Base-by-base conservation (phyloP, 92 coral and sea anemone species). In the Isaurus tuberculatus region DNA sequence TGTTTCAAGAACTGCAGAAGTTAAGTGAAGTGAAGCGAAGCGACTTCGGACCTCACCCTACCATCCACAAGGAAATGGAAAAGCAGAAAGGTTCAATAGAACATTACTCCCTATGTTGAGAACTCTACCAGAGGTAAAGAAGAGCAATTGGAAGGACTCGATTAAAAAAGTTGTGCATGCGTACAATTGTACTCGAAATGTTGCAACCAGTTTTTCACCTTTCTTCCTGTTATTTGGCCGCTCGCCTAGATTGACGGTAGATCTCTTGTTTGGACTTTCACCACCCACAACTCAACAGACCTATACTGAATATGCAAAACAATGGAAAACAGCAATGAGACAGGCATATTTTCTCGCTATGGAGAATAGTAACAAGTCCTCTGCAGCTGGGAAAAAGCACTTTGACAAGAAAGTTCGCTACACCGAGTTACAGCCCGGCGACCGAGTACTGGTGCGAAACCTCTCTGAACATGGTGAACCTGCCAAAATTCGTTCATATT, bases 391-490 rank as follows among this genome's bases (percentile, higher is more conserved):
- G 32, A 67, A 67, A 37, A 67, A 67, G 26, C 25, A 67, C 5
- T 67, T 31, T 16, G 72, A 67, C 57, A 83, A 70, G n/a, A 91
- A 75, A 33, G 86, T 77, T 5, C 51, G 83, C 16, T 78, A 32
- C 29, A 65, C 88, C 6, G 7, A 29, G 25, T 55, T 91, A 19
- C 79, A 75, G 51, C 87, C 88, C 17, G 88, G 91, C 3, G 94
- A 84, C 46, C 27, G 90, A 23, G 88, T 90, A 8, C 57, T 90
- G 29, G 93, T 90, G 5, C 84, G 84, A 32, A 87, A 91, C 70
- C 71, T 88, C 20, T 81, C 92, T 5, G 92, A 91, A 81, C 89
- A 85, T 46, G 90, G 88, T 70, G 87, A 92, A 16, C 95, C 92
- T 2, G 92, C 92, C 22, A 91, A 91, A 63, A 85, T 91, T 6